Evolutionary conservation across 2,888 invertebrate genomes (phyloP).

Genomic region (Tubiluchus corallicola): DNA sequence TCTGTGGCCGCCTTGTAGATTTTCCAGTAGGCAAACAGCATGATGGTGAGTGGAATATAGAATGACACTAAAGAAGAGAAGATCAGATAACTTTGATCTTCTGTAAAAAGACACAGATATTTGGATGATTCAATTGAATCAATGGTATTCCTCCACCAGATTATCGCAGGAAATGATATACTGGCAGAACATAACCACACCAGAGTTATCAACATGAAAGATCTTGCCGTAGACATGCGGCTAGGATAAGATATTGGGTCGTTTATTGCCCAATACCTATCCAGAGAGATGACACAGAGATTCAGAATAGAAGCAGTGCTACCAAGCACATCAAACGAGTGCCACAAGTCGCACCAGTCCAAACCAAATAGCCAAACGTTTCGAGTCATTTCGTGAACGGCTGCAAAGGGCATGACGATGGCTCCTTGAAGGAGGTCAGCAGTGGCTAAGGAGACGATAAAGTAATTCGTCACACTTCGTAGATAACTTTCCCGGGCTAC

Average conservation of each 20-base stretch:
- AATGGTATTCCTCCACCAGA: conserved; percentile 38
- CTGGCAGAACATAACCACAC: conserved; percentile 94
- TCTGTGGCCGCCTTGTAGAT: conserved; percentile 84
- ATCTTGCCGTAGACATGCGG: conserved; percentile 71
- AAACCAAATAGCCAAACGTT: conserved; percentile 69
- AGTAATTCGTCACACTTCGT: conserved; percentile 91
- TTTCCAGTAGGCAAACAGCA: conserved; percentile 93
- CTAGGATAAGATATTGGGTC: conserved; percentile 95
- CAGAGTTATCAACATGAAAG: conserved; percentile 66
- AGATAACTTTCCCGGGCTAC: conserved; percentile 80
- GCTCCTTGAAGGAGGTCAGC: conserved; percentile 90
- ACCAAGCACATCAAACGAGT: conserved; percentile 85
- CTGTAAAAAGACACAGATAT: conserved; percentile 68
- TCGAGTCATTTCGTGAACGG: conserved; percentile 54
- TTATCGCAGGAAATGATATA: conserved; percentile 92
- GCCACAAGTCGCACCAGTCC: conserved; percentile 94
- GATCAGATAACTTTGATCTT: conserved; percentile 83
- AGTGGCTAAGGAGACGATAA: conserved; percentile 86
- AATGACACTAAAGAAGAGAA: conserved; percentile 96
- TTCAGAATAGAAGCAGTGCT: conserved; percentile 94
- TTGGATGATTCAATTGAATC: conserved; percentile 18
- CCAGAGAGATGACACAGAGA: conserved; percentile 79
- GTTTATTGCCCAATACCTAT: conserved; percentile 95
- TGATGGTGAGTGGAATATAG: conserved; percentile 84
- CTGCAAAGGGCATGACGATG: conserved; percentile 94